Evolutionary conservation across 64 coral and sea anemone species (phyloP), one percentile per base, ranked within the genome.

Genomic region (Platygyra sinensis): DNA sequence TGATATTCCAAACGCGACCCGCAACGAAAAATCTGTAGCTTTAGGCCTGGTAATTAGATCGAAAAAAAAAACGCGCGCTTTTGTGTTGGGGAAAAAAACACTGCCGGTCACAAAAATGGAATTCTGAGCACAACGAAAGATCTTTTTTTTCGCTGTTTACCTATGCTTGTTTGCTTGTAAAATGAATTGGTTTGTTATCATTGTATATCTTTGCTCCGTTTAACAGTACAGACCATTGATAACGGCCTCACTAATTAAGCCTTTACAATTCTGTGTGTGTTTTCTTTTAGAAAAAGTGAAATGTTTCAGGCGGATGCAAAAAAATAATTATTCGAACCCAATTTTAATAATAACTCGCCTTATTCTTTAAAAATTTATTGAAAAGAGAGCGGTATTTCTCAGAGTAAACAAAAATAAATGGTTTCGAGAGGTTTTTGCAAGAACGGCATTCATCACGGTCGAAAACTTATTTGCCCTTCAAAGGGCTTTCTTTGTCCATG

Each of bases 361-460:
- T 83, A 93, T 92, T 96, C 92, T 94, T 93, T 93, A 82, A 94
- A 94, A 94, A 88, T 77, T 94, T 92, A 94, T 94, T 94, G 81
- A 91, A 87, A 67, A 79, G 67, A 89, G 85, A 83, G 89, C 91
- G 86, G 89, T 92, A 80, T 92, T 83, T 91, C 79, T 90, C 72
- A 86, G 52, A 62, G 88, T 74, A 89, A 96, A 96, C 73, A 91
- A 88, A 77, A 81, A 92, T 78, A 91, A 89, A 87, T 87, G 73
- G 59, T 77, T 76, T 57, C 17, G 77, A 91, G 76, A 71, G 60
- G 76, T 61, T 90, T 78, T 74, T 76, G 72, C 59, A 63, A 90
- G 79, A 85, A 89, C 10, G 61, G 29, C 62, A 52, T 85, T 85
- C 81, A 85, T 51, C 30, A 31, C 22, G 49, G 15, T 85, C 79